These are phyloP conservation scores for Hapalemur alaotrensis DNA, from an alignment of 2,797 vertebrate genomes.

Conservation along the genomic window DNA sequence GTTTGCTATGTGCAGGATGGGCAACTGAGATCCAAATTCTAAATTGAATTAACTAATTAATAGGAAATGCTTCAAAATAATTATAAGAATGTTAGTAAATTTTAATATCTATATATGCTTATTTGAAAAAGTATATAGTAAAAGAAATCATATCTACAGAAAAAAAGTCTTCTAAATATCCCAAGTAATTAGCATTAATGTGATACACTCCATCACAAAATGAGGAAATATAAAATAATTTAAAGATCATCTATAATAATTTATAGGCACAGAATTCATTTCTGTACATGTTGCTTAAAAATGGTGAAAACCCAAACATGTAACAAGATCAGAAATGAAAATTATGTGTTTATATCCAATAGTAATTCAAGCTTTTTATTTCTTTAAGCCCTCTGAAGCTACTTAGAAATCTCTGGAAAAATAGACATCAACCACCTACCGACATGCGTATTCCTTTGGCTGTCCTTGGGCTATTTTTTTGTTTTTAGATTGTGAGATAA, in stretches of 20 bases:
- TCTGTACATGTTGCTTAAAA: not conserved
- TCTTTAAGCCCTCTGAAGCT: not conserved
- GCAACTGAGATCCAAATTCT: not conserved
- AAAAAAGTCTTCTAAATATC: not conserved
- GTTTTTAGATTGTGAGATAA: not conserved
- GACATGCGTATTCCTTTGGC: not conserved
- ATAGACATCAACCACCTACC: not conserved
- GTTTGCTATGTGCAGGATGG: not conserved
- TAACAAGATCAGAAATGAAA: constrained; percentile 29
- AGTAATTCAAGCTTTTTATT: not conserved
- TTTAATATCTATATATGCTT: not conserved
- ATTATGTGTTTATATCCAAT: not conserved
- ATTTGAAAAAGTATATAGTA: not conserved
- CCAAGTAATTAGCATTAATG: not conserved
- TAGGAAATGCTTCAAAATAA: not conserved
- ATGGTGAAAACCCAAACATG: not conserved
- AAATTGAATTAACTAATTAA: not conserved
- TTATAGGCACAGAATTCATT: not conserved
- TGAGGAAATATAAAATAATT: constrained; percentile 16
- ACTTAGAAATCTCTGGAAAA: not conserved
- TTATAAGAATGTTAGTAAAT: not conserved
- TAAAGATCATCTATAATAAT: constrained; percentile 4
- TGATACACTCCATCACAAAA: constrained; percentile 10
- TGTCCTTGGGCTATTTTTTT: not conserved
- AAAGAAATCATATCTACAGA: not conserved